phyloP scores from a whole-genome alignment of 2,888 invertebrate species.

The Patella ulyssiponensis region DNA sequence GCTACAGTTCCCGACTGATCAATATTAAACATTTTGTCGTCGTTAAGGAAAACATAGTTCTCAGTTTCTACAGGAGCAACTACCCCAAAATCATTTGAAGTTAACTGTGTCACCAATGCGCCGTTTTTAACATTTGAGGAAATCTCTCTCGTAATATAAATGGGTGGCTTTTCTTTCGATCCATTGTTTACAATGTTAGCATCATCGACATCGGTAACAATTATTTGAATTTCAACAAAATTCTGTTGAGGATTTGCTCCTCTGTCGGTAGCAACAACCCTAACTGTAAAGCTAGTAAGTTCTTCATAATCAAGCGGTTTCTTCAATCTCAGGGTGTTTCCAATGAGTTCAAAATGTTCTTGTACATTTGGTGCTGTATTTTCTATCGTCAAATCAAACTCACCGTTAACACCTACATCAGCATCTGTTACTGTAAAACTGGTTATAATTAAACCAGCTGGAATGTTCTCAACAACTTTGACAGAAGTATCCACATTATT shows the following conservation, averaged over 20 bases:
- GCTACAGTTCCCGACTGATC: neutral
- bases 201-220: conserved; percentile 42
- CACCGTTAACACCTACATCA: conserved; percentile 47
- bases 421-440: conserved; percentile 47
- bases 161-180: neutral
- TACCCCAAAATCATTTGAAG: neutral
- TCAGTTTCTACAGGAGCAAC: neutral
- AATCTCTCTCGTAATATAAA: neutral
- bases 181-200: neutral
- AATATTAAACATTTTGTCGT: neutral
- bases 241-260: conserved; percentile 34
- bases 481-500: conserved; percentile 31
- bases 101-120: neutral
- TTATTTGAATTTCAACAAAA: conserved; percentile 34
- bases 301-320: conserved; percentile 40
- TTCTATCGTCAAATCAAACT: conserved; percentile 30
- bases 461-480: conserved; percentile 46
- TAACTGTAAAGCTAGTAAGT: conserved; percentile 30
- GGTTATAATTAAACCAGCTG: conserved; percentile 45
- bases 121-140: neutral
- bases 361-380: conserved; percentile 29
- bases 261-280: conserved; percentile 42
- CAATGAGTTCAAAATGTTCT: conserved; percentile 34
- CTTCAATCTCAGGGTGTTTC: conserved; percentile 35
- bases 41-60: neutral